Percentiles rank a stretch among this genome's conserved stretches.
Evolutionary conservation across 2,797 vertebrate species (phyloP).

Genomic region (Manis javanica): DNA sequence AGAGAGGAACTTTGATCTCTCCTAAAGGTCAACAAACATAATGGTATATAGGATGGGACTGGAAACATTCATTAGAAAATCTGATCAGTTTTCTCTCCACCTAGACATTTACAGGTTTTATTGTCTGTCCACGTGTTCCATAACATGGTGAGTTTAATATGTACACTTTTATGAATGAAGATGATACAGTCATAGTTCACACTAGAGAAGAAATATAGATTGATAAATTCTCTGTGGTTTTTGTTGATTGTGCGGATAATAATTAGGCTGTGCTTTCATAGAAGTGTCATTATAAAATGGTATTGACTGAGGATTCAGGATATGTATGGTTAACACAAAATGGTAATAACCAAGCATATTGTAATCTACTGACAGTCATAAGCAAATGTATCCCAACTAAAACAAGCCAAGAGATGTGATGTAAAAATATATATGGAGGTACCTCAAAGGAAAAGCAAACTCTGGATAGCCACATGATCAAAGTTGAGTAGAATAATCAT

Average conservation of each 20-base stretch:
- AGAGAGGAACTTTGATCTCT: neutral
- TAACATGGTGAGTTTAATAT: neutral
- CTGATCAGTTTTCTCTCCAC: neutral
- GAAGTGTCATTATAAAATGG: constrained; percentile 59
- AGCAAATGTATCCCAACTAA: constrained; percentile 27
- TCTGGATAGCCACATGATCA: neutral
- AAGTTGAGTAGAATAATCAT: neutral
- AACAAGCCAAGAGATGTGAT: neutral
- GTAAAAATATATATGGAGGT: neutral
- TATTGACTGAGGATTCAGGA: constrained; percentile 43
- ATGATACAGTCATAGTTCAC: neutral
- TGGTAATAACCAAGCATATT: constrained; percentile 13
- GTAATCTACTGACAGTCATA: constrained; percentile 10
- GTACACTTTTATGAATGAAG: neutral
- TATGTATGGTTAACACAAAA: constrained; percentile 15
- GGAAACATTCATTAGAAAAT: neutral
- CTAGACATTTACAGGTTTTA: constrained; percentile 14
- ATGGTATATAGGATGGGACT: neutral
- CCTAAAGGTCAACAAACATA: neutral
- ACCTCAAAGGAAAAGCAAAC: neutral
- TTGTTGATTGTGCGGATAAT: constrained; percentile 6
- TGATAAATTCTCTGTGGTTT: constrained; percentile 2
- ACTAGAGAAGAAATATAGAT: neutral
- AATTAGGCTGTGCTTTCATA: constrained; percentile 47
- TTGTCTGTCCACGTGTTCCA: constrained; percentile 10